phyloP scores from a whole-genome alignment of 2,113 vertebrate species.

The Aramus guarauna region DNA sequence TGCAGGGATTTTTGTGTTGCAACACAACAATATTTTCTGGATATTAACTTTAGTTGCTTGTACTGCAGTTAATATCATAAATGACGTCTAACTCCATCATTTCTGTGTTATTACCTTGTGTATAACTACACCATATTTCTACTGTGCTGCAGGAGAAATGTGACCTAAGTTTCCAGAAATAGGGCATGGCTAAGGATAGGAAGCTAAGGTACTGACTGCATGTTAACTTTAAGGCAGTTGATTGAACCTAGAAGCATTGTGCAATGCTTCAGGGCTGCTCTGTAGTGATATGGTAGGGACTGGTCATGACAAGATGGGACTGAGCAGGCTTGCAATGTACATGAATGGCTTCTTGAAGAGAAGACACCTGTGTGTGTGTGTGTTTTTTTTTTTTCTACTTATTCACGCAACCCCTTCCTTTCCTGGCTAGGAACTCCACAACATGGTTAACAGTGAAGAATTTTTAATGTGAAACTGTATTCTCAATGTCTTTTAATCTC shows the following conservation, averaged over 20 bases:
- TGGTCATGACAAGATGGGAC: not conserved
- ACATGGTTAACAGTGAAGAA: not conserved
- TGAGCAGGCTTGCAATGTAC: not conserved
- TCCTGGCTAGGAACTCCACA: not conserved
- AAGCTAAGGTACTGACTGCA: not conserved
- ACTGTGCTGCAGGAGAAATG: not conserved
- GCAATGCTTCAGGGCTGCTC: not conserved
- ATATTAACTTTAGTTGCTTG: not conserved
- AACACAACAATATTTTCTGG: not conserved
- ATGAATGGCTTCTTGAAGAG: not conserved
- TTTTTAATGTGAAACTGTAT: not conserved
- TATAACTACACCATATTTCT: not conserved
- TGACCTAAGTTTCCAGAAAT: not conserved
- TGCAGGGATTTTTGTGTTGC: not conserved
- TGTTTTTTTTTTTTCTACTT: not conserved
- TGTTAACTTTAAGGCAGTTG: not conserved
- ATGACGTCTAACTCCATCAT: not conserved
- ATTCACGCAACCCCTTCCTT: not conserved
- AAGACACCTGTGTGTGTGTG: fast-evolving
- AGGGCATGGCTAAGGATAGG: not conserved
- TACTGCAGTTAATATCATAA: not conserved
- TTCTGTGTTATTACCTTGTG: not conserved
- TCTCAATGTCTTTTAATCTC: not conserved
- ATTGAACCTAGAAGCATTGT: not conserved
- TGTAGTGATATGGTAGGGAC: not conserved